Evolutionary conservation across 2,888 invertebrate species (phyloP), one percentile per base, ranked within the genome.

Genomic region (Piscicola geometra): DNA sequence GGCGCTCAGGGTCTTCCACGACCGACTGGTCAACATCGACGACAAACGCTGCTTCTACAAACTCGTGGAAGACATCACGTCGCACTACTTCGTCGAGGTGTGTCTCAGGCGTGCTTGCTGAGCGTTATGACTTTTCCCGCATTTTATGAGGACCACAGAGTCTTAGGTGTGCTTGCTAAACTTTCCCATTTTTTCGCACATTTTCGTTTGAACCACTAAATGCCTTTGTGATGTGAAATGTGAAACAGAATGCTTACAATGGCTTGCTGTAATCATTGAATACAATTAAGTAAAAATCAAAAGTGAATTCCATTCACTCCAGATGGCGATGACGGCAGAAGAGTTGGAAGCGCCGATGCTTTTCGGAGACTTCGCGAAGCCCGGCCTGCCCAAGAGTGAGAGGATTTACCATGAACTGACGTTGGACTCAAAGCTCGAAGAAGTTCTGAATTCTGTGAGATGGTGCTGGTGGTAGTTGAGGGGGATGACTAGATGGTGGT

Each of bases 301-400:
- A n/a, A n/a, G n/a, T n/a, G n/a, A 15, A 41, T 9, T 5, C 9
- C 3, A 33, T 28, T 67, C 3, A 18, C 32, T 15, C 12, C 35
- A 67, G 67, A 9, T 3, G 5, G 25, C 73, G 28, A 73, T 73
- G 52, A 64, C 73, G 33, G 64, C 85, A n/a, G 82, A 83, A 2
- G 79, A 81, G 1, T 85, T 86, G 78, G 80, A 80, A 15, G 81
- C 79, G 28, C 86, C 86, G 0, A 85, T 93, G 0, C 86, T 94
- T 0, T 94, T 91, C 84, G 94, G 93, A 0, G 94, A 94, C 83
- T 94, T 93, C 81, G 89, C 93, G 85, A 88, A 90, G 79, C 90
- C 91, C 60, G 90, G 91, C 0, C 89, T 90, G 0, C 89, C 90
- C 0, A 89, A 89, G 79, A 90, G 90, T 79, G 90, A 91, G 80